Base-by-base conservation (phyloP, 2,113 vertebrate species). In the Hippocampus abdominalis region DNA sequence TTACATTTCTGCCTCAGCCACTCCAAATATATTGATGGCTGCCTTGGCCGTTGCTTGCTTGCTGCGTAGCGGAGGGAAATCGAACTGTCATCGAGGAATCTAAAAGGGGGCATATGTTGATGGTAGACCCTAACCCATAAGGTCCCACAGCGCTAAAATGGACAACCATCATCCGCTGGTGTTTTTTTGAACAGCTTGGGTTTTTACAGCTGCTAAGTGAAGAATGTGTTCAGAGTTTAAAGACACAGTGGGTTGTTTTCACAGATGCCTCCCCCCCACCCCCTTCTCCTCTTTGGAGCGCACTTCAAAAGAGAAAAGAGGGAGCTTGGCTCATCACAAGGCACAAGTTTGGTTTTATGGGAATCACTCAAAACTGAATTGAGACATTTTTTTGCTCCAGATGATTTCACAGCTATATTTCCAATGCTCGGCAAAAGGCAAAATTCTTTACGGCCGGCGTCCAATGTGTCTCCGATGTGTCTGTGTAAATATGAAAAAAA, bases 231-330 rank as follows among this genome's bases (percentile, higher is more conserved):
- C 91, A 92, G 90, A 93, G 93, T 94, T 95, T 94, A 94, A 93
- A 94, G 92, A 89, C 90, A 94, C 93, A 94, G 84, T 92, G 89
- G 91, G 88, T 92, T 97, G 94, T 96, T 97, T 96, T 90, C 81
- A 94, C 95, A 97, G 95, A 95, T 96, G 95, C 93, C 82, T 92
- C 82, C 83, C 91, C 90, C 90, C 80, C 21, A 2, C 48, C 90
- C 81, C 21, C 12, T 46, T 4, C 25, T 15, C 3, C 63, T 61
- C 65, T 83, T 69, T 54, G 70, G 89, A 89, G 89, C 91, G 72
- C 82, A 95, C 94, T 95, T 97, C 94, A 97, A 94, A 92, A 92
- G 87, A 87, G 81, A 88, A 27, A 84, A 42, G 23, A 42, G 39
- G 83, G 80, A 88, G 91, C 83, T 91, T 87, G 81, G 74, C 79